These are phyloP conservation scores for Synergus itoensis DNA, from an alignment of 2,888 invertebrate genomes.

Conservation along the genomic window DNA sequence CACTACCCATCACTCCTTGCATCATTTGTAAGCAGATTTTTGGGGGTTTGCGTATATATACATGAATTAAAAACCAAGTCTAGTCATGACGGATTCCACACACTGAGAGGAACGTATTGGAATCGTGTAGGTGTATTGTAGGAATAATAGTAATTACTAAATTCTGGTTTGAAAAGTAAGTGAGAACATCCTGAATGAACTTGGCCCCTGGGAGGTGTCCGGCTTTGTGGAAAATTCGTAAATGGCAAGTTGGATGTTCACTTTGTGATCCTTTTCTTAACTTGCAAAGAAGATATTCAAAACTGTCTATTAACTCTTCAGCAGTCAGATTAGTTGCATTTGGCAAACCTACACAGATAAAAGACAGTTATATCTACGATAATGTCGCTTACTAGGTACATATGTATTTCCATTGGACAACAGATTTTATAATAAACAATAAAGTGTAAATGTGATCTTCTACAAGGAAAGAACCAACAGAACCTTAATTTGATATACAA, in stretches of 20 bases:
- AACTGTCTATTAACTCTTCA: constrained; percentile 80
- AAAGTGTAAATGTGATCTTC: too few relatives aligned
- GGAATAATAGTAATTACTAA: constrained; percentile 89
- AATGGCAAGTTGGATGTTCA: constrained; percentile 82
- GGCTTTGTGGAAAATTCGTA: constrained; percentile 89
- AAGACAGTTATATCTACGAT: constrained; percentile 10
- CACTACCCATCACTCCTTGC: neutral
- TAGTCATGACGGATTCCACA: constrained; percentile 89
- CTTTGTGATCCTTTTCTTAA: constrained; percentile 79
- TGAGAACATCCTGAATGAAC: constrained; percentile 74
- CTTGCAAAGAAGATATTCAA: constrained; percentile 80
- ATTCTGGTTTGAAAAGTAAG: constrained; percentile 70
- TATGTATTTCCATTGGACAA: neutral
- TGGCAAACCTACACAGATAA: constrained; percentile 69
- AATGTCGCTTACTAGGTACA: too few relatives aligned
- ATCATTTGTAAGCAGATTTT: neutral
- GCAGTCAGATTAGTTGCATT: constrained; percentile 77
- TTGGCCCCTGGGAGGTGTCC: constrained; percentile 79
- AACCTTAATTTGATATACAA: too few relatives aligned
- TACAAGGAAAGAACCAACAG: too few relatives aligned
- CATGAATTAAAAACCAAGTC: constrained; percentile 34
- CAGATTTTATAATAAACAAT: too few relatives aligned
- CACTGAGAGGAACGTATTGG: constrained; percentile 90
- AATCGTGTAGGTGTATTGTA: constrained; percentile 88
- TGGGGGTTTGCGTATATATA: neutral